phyloP scores from a whole-genome alignment of 2,113 vertebrate species.

The Mastomys natalensis region DNA sequence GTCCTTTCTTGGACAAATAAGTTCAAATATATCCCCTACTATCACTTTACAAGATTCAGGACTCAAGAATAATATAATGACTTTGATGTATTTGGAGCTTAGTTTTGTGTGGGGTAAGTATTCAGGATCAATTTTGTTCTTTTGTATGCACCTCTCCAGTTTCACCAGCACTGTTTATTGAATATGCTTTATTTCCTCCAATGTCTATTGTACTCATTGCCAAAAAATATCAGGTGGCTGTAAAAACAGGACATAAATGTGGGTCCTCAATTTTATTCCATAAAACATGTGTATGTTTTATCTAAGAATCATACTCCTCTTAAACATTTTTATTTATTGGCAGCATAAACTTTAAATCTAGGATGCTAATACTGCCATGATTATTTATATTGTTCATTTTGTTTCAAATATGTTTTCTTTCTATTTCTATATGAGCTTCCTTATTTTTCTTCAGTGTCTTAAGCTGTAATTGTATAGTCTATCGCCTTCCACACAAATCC shows the following conservation, averaged over 20 bases:
- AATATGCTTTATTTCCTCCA: not conserved
- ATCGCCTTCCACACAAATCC: not conserved
- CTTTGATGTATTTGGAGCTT: not conserved
- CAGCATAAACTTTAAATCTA: not conserved
- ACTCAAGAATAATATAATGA: not conserved
- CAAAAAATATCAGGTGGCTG: not conserved
- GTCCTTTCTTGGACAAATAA: not conserved
- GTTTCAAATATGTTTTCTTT: not conserved
- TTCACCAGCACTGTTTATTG: not conserved
- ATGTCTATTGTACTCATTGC: not conserved
- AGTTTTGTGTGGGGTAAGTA: not conserved
- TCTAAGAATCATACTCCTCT: not conserved
- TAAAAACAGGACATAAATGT: not conserved
- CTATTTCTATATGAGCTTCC: not conserved
- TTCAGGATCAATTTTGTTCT: not conserved
- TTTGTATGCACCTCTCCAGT: not conserved
- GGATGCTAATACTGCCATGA: not conserved
- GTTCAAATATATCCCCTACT: not conserved
- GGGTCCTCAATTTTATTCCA: not conserved
- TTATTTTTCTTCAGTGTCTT: not conserved
- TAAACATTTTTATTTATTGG: not conserved
- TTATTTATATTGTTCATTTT: not conserved
- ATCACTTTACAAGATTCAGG: not conserved
- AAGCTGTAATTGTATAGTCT: not conserved
- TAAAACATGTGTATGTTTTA: not conserved